Evolutionary conservation across 2,113 vertebrate genomes (phyloP).

Genomic region (Labeo catla): DNA sequence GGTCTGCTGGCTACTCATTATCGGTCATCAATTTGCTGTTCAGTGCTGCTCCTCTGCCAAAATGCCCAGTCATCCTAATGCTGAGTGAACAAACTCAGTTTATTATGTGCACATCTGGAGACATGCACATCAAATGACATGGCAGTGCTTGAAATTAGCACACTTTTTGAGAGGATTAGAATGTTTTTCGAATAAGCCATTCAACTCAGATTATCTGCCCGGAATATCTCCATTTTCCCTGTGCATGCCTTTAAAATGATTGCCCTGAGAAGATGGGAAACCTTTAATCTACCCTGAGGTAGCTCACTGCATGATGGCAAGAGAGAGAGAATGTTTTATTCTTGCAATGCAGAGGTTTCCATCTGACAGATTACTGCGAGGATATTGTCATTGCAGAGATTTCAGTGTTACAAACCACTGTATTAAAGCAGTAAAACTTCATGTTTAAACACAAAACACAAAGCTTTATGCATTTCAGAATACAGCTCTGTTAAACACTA

Average conservation of each 20-base stretch:
- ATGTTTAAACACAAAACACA: background rate
- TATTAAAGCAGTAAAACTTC: background rate
- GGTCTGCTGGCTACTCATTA: background rate
- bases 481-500: background rate
- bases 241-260: constrained; percentile 55
- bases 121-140: background rate
- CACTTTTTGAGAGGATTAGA: constrained; percentile 50
- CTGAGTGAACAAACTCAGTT: background rate
- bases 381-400: background rate
- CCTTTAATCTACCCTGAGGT: constrained; percentile 39
- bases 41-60: background rate
- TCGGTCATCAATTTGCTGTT: background rate
- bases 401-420: background rate
- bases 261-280: constrained; percentile 49
- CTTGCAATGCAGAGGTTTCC: background rate
- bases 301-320: constrained; percentile 13
- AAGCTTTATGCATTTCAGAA: background rate
- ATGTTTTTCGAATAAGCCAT: constrained; percentile 45
- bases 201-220: constrained; percentile 49
- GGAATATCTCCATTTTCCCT: constrained; percentile 33
- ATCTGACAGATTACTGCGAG: background rate
- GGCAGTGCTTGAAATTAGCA: constrained; percentile 38
- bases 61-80: background rate
- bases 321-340: constrained; percentile 4
- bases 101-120: background rate